Base-by-base conservation (phyloP, 2,888 invertebrate species). In the Meliscaeva auricollis region DNA sequence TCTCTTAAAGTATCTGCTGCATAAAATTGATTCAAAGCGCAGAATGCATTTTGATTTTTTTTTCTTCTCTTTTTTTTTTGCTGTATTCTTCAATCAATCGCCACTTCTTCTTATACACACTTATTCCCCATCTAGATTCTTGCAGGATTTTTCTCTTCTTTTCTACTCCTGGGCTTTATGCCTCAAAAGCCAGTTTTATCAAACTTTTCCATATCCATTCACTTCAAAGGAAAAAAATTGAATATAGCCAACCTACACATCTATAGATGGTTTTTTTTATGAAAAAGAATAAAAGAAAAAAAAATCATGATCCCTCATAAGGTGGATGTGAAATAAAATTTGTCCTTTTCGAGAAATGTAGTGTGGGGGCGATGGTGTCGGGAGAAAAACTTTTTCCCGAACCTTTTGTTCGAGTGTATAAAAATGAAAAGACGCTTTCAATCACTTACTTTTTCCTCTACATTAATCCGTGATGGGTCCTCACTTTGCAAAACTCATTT, bases 371-470 rank as follows among this genome's bases (percentile, higher is more conserved):
- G 26, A 41, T 32, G 22, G 48, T 30, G 48, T 5, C 30, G 15
- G 44, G 9, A 73, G 30, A 32, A 44, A 54, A 70, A 69, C 11
- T 46, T 75, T 77, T 9, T 52, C 26, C 32, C 32, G 15, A 64
- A 81, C 69, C 76, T 77, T 76, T 85, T 81, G 68, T 80, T 75
- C 76, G 38, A 75, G 76, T 76, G 75, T 44, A 80, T 68, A 85
- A 73, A 84, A 84, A 76, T 80, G 72, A 69, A 76, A 73, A 62
- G 72, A 81, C 73, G 76, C 75, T 81, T 77, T 85, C 81, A 85
- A 81, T 85, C 81, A 85, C 68, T 85, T 81, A 77, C 76, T 85
- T 73, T 69, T 77, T 85, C 81, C 81, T 81, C 64, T 77, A 85
- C 76, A 81, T 85, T 85, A 85, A 85, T 81, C 81, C 84, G 48